Conservation (phyloP, 2,797 vertebrate species). For the Clarias fuscus region DNA sequence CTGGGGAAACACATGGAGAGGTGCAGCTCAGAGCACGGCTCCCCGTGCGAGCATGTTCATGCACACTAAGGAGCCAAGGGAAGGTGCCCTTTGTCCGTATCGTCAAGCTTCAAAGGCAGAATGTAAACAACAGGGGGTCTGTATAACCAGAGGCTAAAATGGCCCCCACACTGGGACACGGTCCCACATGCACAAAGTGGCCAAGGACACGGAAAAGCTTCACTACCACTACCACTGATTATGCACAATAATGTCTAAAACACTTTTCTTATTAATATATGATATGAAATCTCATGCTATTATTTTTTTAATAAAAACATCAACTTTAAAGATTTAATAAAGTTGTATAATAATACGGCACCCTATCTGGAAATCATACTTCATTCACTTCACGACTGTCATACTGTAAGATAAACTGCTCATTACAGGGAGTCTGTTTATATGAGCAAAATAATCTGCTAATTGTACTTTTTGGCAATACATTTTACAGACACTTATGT, state of each 20-base stretch:
- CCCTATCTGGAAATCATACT: neutral
- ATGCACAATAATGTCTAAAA: constrained; percentile 21
- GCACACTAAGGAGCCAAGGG: constrained; percentile 12
- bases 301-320: neutral
- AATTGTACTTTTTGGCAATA: neutral
- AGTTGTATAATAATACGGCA: neutral
- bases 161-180: constrained; percentile 27
- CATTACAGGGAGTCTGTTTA: neutral
- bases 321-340: neutral
- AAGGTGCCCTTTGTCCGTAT: constrained; percentile 48
- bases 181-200: constrained; percentile 5
- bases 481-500: neutral
- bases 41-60: constrained; percentile 58
- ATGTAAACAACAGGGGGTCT: constrained; percentile 29
- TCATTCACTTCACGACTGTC: neutral
- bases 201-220: constrained; percentile 1
- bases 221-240: constrained; percentile 23
- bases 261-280: constrained; percentile 14
- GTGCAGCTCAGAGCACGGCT: constrained; percentile 48
- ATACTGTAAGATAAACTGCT: neutral
- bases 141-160: constrained; percentile 38
- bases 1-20: constrained; percentile 48
- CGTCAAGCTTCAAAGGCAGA: constrained; percentile 29
- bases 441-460: neutral
- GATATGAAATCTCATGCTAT: neutral